Evolutionary conservation across 2,113 vertebrate species (phyloP), one percentile per base, ranked within the genome.

Genomic region (Zosterops lateralis): DNA sequence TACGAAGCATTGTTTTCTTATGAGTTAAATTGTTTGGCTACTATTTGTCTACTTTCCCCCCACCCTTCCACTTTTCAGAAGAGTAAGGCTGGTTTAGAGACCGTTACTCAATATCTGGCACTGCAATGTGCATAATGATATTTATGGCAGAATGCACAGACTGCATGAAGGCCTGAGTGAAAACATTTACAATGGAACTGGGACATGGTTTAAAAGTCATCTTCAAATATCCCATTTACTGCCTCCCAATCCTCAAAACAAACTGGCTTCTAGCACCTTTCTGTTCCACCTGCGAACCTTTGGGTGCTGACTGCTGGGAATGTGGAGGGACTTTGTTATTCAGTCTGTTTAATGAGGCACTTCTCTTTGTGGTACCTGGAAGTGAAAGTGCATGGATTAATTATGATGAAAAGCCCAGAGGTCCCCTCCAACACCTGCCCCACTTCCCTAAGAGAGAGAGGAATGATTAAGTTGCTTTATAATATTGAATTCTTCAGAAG

Each of bases 261-360:
- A 91, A 79, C 56, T 65, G 56, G 73, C 91, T 95, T 96, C 97
- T 96, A 97, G 98, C 97, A 98, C 98, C 98, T 99, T 98, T 98
- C 96, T 97, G 97, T 95, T 98, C 98, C 98, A 97, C 95, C 97
- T 98, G 97, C 64, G 96, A 97, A 94, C 98, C 98, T 98, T 97
- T 98, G 72, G 96, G 83, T 93, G 97, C 93, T 96, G 97, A 95
- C 95, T 98, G 98, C 96, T 98, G 98, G 97, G 96, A 97, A 97
- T 97, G 98, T 56, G 97, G 96, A 98, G 97, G 93, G 96, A 95
- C 96, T 97, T 96, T 98, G 97, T 98, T 98, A 98, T 95, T 98
- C 98, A 99, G 98, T 95, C 98, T 98, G 97, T 98, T 99, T 98
- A 98, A 98, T 96, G 98, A 99, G 34, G 98, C 97, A 96, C 98